A percentile compares a stretch with the other conserved stretches of the same genome.
phyloP scores from a whole-genome alignment of 2,888 invertebrate species.

The Cetonia aurata region DNA sequence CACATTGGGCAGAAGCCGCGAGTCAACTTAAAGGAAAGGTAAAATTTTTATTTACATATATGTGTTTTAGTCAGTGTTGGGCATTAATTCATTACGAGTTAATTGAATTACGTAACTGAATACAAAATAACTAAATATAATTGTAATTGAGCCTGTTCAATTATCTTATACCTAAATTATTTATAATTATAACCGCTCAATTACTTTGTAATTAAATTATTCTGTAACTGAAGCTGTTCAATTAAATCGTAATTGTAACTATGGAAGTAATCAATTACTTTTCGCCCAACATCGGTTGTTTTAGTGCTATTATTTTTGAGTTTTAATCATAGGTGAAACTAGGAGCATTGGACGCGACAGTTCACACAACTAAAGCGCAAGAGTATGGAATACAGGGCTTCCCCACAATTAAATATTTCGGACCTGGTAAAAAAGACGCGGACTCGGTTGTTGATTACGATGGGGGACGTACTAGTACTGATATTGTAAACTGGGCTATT shows the following conservation, averaged over 20 bases:
- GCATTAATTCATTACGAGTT: no score
- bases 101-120: no score
- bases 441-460: constrained; percentile 87
- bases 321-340: constrained; percentile 75
- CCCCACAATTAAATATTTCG: constrained; percentile 96
- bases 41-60: constrained; percentile 30
- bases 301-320: background rate
- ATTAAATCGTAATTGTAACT: no score
- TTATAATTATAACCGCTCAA: no score
- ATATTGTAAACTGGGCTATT: constrained; percentile 91
- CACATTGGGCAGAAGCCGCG: constrained; percentile 97
- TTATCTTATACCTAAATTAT: no score
- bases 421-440: constrained; percentile 78
- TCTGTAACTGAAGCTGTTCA: no score
- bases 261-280: no score
- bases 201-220: no score
- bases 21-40: constrained; percentile 94
- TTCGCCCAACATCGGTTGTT: no score
- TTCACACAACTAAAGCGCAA: constrained; percentile 83
- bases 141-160: no score
- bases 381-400: constrained; percentile 93
- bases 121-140: no score
- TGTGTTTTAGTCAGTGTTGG: no score
- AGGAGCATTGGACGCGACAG: constrained; percentile 96
- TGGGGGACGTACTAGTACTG: constrained; percentile 90